Evolutionary conservation across 2,888 invertebrate genomes (phyloP), one percentile per base, ranked within the genome.

Genomic region (Ptychoptera contaminata): DNA sequence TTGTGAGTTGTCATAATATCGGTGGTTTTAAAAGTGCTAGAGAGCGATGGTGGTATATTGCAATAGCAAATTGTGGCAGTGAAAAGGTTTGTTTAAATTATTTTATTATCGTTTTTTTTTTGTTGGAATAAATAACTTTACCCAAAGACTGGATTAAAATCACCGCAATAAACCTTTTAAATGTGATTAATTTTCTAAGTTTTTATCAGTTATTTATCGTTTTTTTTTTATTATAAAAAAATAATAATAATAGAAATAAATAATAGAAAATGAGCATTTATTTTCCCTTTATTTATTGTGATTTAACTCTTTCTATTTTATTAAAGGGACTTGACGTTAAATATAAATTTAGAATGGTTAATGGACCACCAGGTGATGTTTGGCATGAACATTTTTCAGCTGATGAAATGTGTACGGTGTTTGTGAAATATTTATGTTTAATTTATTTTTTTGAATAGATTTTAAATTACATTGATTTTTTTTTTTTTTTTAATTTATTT

Each of bases 31-130:
- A 78, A 4, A 86, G 88, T 1, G 74, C 81, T 0, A 71, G 93
- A 42, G 90, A 88, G 56, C 67, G 93, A 29, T 94, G 93, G 93
- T 94, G 94, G 93, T 94, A 87, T 56, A 75, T 94, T 31, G 91
- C 85, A 1, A 67, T 90, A 32, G 81, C 84, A 50, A 85, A 85
- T 56, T 91, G 90, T 58, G 76, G 79, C 40, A 73, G 73, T 37
- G 67, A 68, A 23, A 76, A 23, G 23, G 23, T 23, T 23, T 23
- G 23, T 23, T 23, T 5, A 23, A 23, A n/a, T n/a, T n/a, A n/a
- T n/a, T n/a, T n/a, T n/a, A n/a, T n/a, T n/a, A n/a, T n/a, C n/a
- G n/a, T n/a, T n/a, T n/a, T n/a, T n/a, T n/a, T n/a, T n/a, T n/a
- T 23, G 7, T 23, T 23, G 23, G 7, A 23, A 23, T 23, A 23